A percentile compares a stretch with the other conserved stretches of the same genome.
Evolutionary conservation across 2,797 vertebrate genomes (phyloP).

Genomic region (Perodicticus potto): DNA sequence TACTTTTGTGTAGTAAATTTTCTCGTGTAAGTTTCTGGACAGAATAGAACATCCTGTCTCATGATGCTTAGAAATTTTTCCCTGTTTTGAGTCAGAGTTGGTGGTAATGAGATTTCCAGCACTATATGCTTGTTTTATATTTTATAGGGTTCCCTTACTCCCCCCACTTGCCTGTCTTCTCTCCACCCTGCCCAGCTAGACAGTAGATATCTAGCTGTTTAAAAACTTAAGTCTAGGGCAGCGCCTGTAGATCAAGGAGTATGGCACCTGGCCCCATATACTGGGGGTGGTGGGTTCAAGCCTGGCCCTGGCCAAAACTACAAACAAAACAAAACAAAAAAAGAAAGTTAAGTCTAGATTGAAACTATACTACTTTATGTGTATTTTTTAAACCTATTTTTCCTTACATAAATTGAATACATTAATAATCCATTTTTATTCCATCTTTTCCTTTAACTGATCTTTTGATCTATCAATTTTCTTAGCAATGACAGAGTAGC

Average conservation of each 20-base stretch:
- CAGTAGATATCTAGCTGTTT: not conserved
- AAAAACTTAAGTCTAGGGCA: not conserved
- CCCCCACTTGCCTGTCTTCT: accelerated
- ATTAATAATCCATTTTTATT: conserved; percentile 13
- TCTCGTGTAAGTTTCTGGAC: conserved; percentile 66
- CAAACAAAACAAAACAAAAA: too few species aligned
- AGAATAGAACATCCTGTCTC: conserved; percentile 63
- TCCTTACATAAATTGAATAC: not conserved
- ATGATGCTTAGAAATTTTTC: conserved; percentile 70
- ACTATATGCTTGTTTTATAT: not conserved
- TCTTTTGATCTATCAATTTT: conserved; percentile 30
- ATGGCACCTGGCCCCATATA: too few species aligned
- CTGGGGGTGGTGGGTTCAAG: too few species aligned
- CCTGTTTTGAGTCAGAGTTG: conserved; percentile 57
- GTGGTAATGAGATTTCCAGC: conserved; percentile 62
- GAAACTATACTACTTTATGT: not conserved
- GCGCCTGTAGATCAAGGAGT: too few species aligned
- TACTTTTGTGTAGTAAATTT: conserved; percentile 42
- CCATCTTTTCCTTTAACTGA: not conserved
- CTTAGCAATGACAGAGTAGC: not conserved
- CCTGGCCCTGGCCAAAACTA: too few species aligned
- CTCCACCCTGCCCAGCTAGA: not conserved
- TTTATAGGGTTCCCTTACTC: not conserved
- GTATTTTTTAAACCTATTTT: conserved; percentile 42
- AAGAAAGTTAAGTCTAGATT: conserved; percentile 1